Conservation (phyloP, 1,140 invertebrate genomes). For the Hyphantria cunea region DNA sequence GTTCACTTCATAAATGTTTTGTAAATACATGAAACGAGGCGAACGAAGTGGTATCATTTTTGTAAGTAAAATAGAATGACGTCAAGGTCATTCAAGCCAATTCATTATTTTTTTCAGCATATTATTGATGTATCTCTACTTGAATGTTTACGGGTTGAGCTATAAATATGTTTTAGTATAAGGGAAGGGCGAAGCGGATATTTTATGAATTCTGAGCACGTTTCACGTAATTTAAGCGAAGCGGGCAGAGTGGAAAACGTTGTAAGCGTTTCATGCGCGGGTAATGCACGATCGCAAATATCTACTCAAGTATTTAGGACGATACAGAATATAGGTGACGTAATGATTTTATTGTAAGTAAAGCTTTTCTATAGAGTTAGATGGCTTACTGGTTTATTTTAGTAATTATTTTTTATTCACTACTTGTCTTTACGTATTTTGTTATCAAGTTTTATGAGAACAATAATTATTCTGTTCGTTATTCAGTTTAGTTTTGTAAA, state of each 20-base stretch:
- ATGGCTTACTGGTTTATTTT: slow-evolving; percentile 3
- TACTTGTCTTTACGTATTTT: too few species aligned
- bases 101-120: too few species aligned
- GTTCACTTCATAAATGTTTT: too few species aligned
- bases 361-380: neutral
- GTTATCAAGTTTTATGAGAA: too few species aligned
- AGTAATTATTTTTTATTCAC: neutral
- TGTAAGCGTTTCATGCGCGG: slow-evolving; percentile 48
- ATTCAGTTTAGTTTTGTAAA: too few species aligned
- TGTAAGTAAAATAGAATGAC: too few species aligned
- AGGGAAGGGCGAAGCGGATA: slow-evolving; percentile 37
- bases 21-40: too few species aligned
- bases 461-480: too few species aligned
- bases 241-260: slow-evolving; percentile 58
- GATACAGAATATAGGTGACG: slow-evolving; percentile 14
- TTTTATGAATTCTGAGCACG: slow-evolving; percentile 59
- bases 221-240: slow-evolving; percentile 50
- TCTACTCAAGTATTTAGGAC: slow-evolving; percentile 15
- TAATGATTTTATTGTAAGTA: slow-evolving; percentile 6
- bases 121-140: too few species aligned
- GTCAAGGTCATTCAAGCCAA: too few species aligned
- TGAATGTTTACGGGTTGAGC: slow-evolving; percentile 2
- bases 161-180: slow-evolving; percentile 27
- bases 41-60: too few species aligned
- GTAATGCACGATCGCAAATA: slow-evolving; percentile 36